A percentile compares a stretch with the other conserved stretches of the same genome.
phyloP scores from a whole-genome alignment of 2,888 invertebrate species.

The Nipponacmea schrenckii region DNA sequence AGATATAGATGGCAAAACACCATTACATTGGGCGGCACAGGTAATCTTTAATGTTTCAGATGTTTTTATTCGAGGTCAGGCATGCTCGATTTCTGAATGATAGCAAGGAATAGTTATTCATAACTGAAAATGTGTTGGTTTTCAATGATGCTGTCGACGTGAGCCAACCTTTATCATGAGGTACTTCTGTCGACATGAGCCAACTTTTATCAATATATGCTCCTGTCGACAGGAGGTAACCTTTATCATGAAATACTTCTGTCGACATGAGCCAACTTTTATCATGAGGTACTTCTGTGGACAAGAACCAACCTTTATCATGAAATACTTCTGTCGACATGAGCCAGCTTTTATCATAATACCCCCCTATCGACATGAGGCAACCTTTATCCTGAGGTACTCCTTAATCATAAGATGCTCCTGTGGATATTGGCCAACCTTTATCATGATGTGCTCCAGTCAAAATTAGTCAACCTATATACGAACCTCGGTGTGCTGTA shows the following conservation, averaged over 20 bases:
- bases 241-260: no score
- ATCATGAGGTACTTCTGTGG: not conserved
- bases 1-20: conserved; percentile 60
- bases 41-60: conserved; percentile 29
- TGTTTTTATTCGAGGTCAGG: no score
- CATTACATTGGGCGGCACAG: conserved; percentile 64
- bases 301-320: not conserved
- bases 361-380: not conserved
- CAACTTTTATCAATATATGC: no score
- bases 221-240: not conserved
- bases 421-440: not conserved
- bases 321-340: not conserved
- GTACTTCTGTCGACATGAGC: not conserved
- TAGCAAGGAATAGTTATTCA: no score
- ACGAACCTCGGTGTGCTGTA: no score
- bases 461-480: not conserved
- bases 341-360: no score
- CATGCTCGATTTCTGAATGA: no score
- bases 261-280: not conserved
- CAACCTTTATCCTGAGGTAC: no score
- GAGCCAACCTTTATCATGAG: no score
- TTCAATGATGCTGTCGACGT: not conserved
- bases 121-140: not conserved
- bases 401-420: no score
- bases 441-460: no score